Evolutionary conservation across 1,140 invertebrate species (phyloP).

Genomic region (Aradophagus sp.): DNA sequence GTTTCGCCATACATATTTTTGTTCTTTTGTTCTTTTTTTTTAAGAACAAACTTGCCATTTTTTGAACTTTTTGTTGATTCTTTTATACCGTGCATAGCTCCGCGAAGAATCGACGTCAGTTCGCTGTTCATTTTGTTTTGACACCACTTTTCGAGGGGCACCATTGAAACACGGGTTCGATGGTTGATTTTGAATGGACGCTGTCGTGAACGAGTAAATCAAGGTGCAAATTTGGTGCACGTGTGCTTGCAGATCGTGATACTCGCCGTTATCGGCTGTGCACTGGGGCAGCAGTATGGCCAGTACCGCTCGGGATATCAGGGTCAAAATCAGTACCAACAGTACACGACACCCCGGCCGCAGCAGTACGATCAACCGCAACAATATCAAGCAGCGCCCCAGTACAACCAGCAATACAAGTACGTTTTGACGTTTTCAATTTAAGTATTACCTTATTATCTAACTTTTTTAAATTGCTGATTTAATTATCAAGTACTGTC

Average conservation of each 20-base stretch:
- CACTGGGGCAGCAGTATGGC: conserved; percentile 60
- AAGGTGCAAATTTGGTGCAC: conserved; percentile 50
- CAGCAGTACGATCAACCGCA: conserved; percentile 47
- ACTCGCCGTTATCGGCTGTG: conserved; percentile 62
- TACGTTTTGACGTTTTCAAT: conserved; percentile 23
- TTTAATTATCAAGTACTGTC: too few species aligned
- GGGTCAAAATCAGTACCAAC: conserved; percentile 57
- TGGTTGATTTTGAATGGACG: too few species aligned
- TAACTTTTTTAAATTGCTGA: conserved; percentile 7
- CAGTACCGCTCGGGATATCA: conserved; percentile 54
- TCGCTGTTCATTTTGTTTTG: too few species aligned
- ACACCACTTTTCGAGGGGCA: too few species aligned
- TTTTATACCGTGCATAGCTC: too few species aligned
- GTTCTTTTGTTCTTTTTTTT: conserved; percentile 2
- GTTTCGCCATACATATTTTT: too few species aligned
- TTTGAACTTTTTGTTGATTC: too few species aligned
- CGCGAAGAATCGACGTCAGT: too few species aligned
- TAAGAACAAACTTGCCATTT: too few species aligned
- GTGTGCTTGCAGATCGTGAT: conserved; percentile 65
- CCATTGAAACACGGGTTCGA: too few species aligned
- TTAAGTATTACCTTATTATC: not conserved
- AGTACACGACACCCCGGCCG: conserved; percentile 60
- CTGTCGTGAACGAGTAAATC: conserved; percentile 22
- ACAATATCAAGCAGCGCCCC: conserved; percentile 38
- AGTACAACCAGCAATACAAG: conserved; percentile 61